These are phyloP conservation scores for Drosophila sp. DNA, from an alignment of 1,140 invertebrate species.

Conservation along the genomic window DNA sequence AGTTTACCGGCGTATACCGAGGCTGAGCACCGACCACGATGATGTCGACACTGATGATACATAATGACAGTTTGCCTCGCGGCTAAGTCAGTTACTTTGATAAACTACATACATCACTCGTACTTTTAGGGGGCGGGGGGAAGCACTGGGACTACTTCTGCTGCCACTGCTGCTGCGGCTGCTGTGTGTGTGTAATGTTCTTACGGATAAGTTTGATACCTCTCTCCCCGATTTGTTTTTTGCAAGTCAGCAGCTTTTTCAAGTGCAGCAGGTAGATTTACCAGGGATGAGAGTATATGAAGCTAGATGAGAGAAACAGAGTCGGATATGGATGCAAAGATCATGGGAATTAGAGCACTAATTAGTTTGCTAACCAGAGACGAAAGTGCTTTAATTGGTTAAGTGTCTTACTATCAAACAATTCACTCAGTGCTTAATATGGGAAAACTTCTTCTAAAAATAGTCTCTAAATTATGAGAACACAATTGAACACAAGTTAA, in stretches of 20 bases:
- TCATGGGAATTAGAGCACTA: too few species aligned
- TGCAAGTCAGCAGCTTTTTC: slow-evolving; percentile 2
- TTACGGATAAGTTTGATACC: not conserved
- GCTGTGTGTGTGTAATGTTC: not conserved
- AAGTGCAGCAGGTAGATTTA: slow-evolving; percentile 14
- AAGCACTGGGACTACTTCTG: not conserved
- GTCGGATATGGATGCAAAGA: too few species aligned
- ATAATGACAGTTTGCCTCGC: slow-evolving; percentile 58
- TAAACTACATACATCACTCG: slow-evolving; percentile 55
- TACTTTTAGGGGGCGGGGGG: not conserved
- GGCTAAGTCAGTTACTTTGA: slow-evolving; percentile 57
- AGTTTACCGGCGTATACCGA: not conserved
- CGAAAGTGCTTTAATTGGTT: too few species aligned
- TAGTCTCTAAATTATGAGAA: too few species aligned
- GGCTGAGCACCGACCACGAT: not conserved
- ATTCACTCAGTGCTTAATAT: too few species aligned
- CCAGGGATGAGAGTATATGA: not conserved
- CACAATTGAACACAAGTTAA: too few species aligned
- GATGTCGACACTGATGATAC: slow-evolving; percentile 52
- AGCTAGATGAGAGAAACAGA: not conserved
- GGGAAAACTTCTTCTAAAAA: too few species aligned
- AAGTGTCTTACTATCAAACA: too few species aligned
- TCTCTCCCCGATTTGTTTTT: not conserved
- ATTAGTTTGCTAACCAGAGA: too few species aligned
- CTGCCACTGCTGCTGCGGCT: too few species aligned